Conservation (phyloP, 2,113 vertebrate species). For the Carollia perspicillata region DNA sequence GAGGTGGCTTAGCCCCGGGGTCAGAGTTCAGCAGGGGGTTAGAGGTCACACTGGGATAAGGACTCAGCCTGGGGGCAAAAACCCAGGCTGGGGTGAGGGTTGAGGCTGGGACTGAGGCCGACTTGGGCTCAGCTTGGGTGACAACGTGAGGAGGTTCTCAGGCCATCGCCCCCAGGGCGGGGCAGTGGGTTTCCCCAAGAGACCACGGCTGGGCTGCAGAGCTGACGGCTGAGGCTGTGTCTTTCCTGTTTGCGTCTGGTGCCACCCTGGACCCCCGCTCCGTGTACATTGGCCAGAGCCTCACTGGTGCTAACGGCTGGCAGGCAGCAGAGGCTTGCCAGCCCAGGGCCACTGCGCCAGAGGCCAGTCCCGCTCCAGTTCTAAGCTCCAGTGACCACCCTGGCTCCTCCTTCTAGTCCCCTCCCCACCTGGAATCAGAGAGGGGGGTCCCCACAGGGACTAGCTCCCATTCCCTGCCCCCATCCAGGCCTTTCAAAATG, state of each 20-base stretch:
- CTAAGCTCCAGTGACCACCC: not conserved
- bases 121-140: not conserved
- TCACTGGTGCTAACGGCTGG: not conserved
- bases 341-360: not conserved
- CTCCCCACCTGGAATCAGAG: not conserved
- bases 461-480: not conserved
- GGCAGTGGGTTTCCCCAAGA: not conserved
- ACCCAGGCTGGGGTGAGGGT: not conserved
- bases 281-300: conserved; percentile 51
- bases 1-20: not conserved
- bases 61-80: not conserved
- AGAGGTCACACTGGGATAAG: conserved; percentile 19
- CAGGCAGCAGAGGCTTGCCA: not conserved
- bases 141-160: not conserved
- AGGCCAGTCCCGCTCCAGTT: not conserved
- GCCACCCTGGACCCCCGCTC: not conserved
- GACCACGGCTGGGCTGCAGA: not conserved
- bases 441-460: not conserved
- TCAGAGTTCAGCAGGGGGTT: conserved; percentile 46
- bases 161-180: not conserved
- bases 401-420: not conserved
- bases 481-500: not conserved
- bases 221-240: not conserved
- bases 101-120: not conserved
- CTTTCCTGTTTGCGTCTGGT: not conserved